Evolutionary conservation across 1,140 invertebrate species (phyloP), one percentile per base, ranked within the genome.

Genomic region (Paramacrobiotus metropolitanus): DNA sequence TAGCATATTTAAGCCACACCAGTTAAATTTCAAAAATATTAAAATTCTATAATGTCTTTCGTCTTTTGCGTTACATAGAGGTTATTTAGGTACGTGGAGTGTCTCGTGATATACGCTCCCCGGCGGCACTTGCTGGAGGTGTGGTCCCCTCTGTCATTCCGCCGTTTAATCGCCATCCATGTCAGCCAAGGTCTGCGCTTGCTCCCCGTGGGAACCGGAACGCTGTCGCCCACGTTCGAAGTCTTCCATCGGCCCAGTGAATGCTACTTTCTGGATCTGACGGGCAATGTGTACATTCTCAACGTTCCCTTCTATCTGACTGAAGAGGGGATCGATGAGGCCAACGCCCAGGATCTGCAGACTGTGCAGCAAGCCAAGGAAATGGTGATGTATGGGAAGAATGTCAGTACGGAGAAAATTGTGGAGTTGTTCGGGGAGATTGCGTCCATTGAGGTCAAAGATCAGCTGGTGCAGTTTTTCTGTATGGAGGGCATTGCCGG

Each of bases 261-360:
- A 55, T 84, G 84, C 69, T 75, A 86, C 4, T 82, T 94, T 63
- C 74, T 95, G 21, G 85, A 90, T 72, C 79, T 83, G 15, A 78
- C 83, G 68, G 89, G 88, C 9, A 72, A 74, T 55, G 69, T 94
- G 0, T 87, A 85, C 70, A 82, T 84, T 68, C 78, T 94, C 62
- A 75, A 77, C 60, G 83, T 93, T 67, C 90, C 89, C 20, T 95
- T 93, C 71, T 88, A 93, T 72, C 84, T 83, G 28, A 71, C 71
- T n/a, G 48, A 55, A 55, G 48, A 55, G 24, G 48, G 24, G 9
- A 40, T 4, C 48, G 48, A 55, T 15, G 48, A 15, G 15, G 24
- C 15, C 9, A 24, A 28, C 48, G 24, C 15, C 15, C 48, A 55
- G 4, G 24, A 55, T 24, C 15, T 24, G 4, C 15, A 55, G 24